Evolutionary conservation across 2,797 vertebrate genomes (phyloP).

Genomic region (Taeniopygia guttata): DNA sequence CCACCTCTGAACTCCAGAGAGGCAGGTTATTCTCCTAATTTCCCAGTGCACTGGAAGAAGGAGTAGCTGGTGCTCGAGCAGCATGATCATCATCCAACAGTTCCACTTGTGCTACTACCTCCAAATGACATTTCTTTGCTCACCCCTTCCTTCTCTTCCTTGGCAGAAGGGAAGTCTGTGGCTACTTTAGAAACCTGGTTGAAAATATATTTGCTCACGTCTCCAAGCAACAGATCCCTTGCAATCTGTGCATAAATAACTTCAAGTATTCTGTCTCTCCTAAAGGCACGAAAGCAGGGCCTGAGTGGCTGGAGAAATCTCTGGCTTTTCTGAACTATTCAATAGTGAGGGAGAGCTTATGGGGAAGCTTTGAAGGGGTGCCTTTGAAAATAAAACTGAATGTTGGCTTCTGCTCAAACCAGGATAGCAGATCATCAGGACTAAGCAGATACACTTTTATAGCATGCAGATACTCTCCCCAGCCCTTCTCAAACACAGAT

Average conservation of each 20-base stretch:
- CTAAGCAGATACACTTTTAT: slow-evolving; percentile 17
- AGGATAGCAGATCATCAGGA: slow-evolving; percentile 46
- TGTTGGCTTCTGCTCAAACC: not conserved
- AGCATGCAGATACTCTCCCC: not conserved
- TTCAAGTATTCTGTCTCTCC: not conserved
- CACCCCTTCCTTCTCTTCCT: not conserved
- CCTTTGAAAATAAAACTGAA: slow-evolving; percentile 18
- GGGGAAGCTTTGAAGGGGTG: slow-evolving; percentile 1
- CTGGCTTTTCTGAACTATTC: not conserved
- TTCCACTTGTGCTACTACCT: not conserved
- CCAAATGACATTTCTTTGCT: not conserved
- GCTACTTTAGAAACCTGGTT: not conserved
- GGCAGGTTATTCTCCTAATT: not conserved
- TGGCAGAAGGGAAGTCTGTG: not conserved
- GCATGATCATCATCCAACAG: not conserved
- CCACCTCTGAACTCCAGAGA: not conserved
- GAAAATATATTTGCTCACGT: not conserved
- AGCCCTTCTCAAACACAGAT: not conserved
- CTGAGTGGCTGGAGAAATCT: slow-evolving; percentile 2
- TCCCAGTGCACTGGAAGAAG: not conserved
- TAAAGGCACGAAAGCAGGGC: not conserved
- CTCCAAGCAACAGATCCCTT: slow-evolving; percentile 42
- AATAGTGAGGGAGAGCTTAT: not conserved
- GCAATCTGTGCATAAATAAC: not conserved
- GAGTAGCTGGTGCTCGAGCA: not conserved